Evolutionary conservation across 1,140 invertebrate species (phyloP), one percentile per base, ranked within the genome.

Genomic region (Ips nitidus): DNA sequence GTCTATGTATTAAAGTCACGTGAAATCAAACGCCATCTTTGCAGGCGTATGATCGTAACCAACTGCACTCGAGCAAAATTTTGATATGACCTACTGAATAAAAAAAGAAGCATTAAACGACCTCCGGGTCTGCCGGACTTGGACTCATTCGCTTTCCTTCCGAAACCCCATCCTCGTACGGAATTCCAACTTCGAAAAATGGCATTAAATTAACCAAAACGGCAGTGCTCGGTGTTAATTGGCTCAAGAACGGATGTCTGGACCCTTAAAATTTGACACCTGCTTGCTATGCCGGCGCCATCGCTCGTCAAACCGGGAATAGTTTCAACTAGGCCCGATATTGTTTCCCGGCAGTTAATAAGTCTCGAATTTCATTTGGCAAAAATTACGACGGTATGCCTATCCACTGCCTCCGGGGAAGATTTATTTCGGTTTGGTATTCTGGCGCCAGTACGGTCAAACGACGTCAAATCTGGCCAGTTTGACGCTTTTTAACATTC

Each of bases 221-320:
- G n/a, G 37, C 53, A 2, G 36, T 55, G 8, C 3, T 8, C 5
- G 53, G 4, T 43, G 63, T 66, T 66, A 66, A 66, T 66, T 66
- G 65, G 65, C 38, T 4, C 55, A 52, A 39, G 45, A 63, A 63
- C 63, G 65, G 65, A 66, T 66, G 65, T 66, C 59, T 50, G 7
- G 65, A 45, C 56, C 65, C 65, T 66, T 66, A 66, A 66, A 58
- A 66, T 58, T 59, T 66, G 65, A 66, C 65, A 66, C 65, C 65
- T 66, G 65, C 56, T 56, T 50, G 36, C 39, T 52, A 50, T 38
- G 59, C 42, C 41, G 65, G 65, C 65, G 65, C 65, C 65, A 66
- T 47, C 65, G 52, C 65, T 66, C 65, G 43, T 59, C 41, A 55
- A 45, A 65, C 4, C 52, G n/a, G 40, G 52, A 55, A 55, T n/a